Base-by-base conservation (phyloP, 2,797 vertebrate species). In the Dallia pectoralis region DNA sequence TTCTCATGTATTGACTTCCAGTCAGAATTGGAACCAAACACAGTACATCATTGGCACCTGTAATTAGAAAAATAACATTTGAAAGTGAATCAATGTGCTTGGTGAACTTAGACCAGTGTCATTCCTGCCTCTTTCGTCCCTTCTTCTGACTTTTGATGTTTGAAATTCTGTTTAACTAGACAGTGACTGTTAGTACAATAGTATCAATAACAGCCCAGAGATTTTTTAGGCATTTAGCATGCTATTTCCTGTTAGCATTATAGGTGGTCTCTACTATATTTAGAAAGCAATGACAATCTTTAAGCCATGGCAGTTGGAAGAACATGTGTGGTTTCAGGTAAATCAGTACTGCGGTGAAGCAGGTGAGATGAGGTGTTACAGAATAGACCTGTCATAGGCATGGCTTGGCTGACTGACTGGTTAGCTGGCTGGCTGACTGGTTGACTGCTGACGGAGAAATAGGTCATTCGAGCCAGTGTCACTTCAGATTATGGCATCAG, bases 281-380 rank as follows among this genome's bases (percentile, higher is more conserved):
- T 22, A 2, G 8, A n/a, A 53, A n/a, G 49, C n/a, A 53, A 19
- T 18, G 49, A 22, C 49, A 53, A 53, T 18, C 44, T 64, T 70
- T 3, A 36, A 3, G 33, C 6, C 33, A 36, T 36, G 47, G 69
- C 49, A 53, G 49, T 53, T 19, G 71, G 36, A 22, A 29, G 63
- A 0, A 47, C 61, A 51, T 15, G 33, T 40, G 18, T 25, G 22
- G 47, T 63, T 44, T 25, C 16, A 64, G 61, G 59, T 32, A 16
- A 64, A 36, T 25, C 4, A 0, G 71, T 44, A 44, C 22, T 44
- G 36, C 56, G 63, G 69, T 62, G 71, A 18, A 71, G 47, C 36
- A 6, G 4, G 18, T 44, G 51, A 69, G 73, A 48, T 25, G 59
- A 56, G 61, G 53, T 66, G 51, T 22, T 71, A 75, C 71, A 62